Percentiles rank a stretch among this genome's conserved stretches.
Conservation (phyloP, 1,140 invertebrate species). For the Lanistes nyassanus region DNA sequence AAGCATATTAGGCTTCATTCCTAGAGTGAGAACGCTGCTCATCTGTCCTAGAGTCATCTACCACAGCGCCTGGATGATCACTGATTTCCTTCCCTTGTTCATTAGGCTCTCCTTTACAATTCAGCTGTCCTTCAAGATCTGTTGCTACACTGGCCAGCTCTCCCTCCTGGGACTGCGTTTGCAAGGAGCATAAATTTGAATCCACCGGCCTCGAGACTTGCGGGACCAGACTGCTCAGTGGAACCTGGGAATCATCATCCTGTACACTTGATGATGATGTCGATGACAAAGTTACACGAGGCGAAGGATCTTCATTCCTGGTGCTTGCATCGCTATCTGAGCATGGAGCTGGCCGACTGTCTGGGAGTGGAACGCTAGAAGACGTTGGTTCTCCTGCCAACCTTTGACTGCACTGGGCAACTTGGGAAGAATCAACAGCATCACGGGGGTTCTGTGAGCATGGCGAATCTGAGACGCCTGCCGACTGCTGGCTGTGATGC, state of each 20-base stretch:
- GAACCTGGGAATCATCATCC: too few species aligned
- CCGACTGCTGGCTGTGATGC: background rate
- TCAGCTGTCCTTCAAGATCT: background rate
- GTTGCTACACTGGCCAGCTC: background rate
- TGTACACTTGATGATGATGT: too few species aligned
- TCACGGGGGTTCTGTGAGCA: background rate
- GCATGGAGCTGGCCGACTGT: background rate
- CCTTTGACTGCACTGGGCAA: background rate
- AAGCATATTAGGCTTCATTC: background rate
- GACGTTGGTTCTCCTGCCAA: background rate
- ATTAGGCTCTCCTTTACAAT: background rate
- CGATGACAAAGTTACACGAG: background rate
- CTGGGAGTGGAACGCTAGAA: background rate
- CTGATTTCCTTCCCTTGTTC: background rate
- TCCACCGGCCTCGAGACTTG: too few species aligned
- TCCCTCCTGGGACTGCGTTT: background rate
- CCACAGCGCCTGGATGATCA: background rate
- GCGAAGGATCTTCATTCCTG: too few species aligned
- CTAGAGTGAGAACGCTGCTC: background rate
- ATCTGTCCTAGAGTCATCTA: background rate
- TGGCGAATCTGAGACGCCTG: background rate
- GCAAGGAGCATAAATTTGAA: too few species aligned
- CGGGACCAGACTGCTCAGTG: too few species aligned
- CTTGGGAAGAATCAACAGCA: background rate
- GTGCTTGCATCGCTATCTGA: background rate